Conservation (phyloP, 2,888 invertebrate genomes). For the Phorcus lineatus region DNA sequence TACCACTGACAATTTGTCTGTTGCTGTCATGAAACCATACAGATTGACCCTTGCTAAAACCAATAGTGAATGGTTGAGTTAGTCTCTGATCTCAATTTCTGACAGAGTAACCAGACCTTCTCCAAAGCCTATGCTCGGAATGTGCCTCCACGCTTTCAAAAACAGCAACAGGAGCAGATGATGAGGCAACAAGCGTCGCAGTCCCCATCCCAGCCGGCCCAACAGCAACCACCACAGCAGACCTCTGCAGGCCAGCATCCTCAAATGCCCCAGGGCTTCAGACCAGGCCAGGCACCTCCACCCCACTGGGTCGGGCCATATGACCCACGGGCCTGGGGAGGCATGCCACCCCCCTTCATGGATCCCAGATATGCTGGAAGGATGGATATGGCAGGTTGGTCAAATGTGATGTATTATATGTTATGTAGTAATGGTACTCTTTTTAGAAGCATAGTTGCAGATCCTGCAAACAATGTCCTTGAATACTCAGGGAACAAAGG, state of each 20-base stretch:
- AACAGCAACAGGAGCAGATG: slow-evolving; percentile 60
- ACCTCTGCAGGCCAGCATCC: slow-evolving; percentile 45
- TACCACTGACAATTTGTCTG: neutral
- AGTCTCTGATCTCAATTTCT: slow-evolving; percentile 26
- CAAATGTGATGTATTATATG: too few species aligned
- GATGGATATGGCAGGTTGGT: slow-evolving; percentile 68
- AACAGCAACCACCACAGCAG: slow-evolving; percentile 27
- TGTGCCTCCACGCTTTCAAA: slow-evolving; percentile 84
- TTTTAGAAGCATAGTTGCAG: too few species aligned
- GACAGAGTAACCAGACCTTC: slow-evolving; percentile 43
- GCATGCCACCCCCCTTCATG: slow-evolving; percentile 67
- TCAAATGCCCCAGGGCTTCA: slow-evolving; percentile 59
- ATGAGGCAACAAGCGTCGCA: slow-evolving; percentile 34
- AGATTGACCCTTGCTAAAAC: slow-evolving; percentile 18
- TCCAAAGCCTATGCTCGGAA: slow-evolving; percentile 42
- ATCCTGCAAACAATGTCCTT: too few species aligned
- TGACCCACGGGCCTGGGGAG: slow-evolving; percentile 50
- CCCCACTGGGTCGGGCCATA: slow-evolving; percentile 65
- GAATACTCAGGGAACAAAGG: too few species aligned
- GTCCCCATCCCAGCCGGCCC: slow-evolving; percentile 14
- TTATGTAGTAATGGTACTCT: too few species aligned
- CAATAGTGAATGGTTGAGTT: slow-evolving; percentile 12
- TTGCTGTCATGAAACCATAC: neutral
- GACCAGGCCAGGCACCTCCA: slow-evolving; percentile 69
- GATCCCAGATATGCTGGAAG: slow-evolving; percentile 59